A percentile compares a stretch with the other conserved stretches of the same genome.
Conservation (phyloP, 1,140 invertebrate genomes). For the Drosophila watanabei region DNA sequence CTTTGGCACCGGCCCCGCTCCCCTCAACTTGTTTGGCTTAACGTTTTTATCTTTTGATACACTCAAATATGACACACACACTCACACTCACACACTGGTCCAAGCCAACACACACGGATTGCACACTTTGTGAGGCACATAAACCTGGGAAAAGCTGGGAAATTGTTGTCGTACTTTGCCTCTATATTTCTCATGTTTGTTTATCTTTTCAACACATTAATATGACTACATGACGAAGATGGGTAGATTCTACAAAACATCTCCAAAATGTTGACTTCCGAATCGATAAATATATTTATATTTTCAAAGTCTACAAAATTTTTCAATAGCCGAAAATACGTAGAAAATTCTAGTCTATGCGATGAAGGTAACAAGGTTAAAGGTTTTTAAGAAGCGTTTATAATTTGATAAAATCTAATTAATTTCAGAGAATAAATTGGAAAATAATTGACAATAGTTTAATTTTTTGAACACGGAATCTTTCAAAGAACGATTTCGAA, state of each 20-base stretch:
- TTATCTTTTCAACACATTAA: constrained; percentile 81
- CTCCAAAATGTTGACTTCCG: constrained; percentile 1
- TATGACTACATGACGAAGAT: constrained; percentile 36
- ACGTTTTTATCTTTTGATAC: constrained; percentile 83
- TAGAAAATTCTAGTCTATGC: too few species aligned
- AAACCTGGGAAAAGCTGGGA: constrained; percentile 54
- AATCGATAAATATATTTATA: neutral
- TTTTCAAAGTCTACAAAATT: too few species aligned
- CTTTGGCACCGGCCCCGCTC: neutral
- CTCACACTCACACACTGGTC: constrained; percentile 32
- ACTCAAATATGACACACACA: constrained; percentile 70
- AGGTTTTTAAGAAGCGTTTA: too few species aligned
- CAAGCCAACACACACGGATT: constrained; percentile 55
- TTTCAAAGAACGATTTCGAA: neutral
- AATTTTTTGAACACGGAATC: too few species aligned
- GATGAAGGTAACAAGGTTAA: too few species aligned
- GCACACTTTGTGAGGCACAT: constrained; percentile 74
- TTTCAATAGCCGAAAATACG: neutral
- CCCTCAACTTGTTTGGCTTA: constrained; percentile 68
- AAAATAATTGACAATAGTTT: neutral
- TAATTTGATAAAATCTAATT: too few species aligned
- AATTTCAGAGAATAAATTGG: too few species aligned
- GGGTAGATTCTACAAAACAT: constrained; percentile 1
- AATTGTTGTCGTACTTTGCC: constrained; percentile 59
- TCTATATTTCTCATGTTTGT: constrained; percentile 60